Percentiles rank a stretch among this genome's conserved stretches.
These are phyloP conservation scores for Drosophila melanosoma DNA, from an alignment of 2,888 invertebrate genomes.

Conservation along the genomic window DNA sequence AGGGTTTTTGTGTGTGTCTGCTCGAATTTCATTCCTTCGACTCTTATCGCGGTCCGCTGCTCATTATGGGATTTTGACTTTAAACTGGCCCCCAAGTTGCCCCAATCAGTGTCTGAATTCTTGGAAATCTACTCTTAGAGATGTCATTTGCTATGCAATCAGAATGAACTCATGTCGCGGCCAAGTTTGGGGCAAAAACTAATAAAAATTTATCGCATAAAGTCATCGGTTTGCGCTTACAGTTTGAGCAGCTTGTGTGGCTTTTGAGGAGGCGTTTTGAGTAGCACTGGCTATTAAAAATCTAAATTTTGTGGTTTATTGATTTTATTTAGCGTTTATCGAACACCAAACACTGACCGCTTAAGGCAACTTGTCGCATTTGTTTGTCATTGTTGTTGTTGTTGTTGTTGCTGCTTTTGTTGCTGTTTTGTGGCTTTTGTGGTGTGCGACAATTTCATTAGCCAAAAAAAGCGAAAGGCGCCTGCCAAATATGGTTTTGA, in stretches of 20 bases:
- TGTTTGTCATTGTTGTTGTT: slow-evolving; percentile 21
- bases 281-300: slow-evolving; percentile 41
- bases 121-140: slow-evolving; percentile 7
- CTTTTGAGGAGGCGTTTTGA: slow-evolving; percentile 44
- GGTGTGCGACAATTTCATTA: slow-evolving; percentile 75
- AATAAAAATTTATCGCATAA: background rate
- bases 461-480: slow-evolving; percentile 73
- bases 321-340: slow-evolving; percentile 41
- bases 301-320: slow-evolving; percentile 40
- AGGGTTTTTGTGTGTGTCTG: slow-evolving; percentile 25
- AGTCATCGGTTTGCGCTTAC: slow-evolving; percentile 1
- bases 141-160: slow-evolving; percentile 21
- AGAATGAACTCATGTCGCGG: slow-evolving; percentile 33
- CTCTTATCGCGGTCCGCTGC: slow-evolving; percentile 41
- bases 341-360: slow-evolving; percentile 57
- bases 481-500: slow-evolving; percentile 48
- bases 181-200: background rate
- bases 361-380: slow-evolving; percentile 59
- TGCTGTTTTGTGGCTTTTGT: slow-evolving; percentile 15
- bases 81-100: slow-evolving; percentile 12
- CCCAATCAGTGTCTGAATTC: slow-evolving; percentile 40
- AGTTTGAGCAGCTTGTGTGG: slow-evolving; percentile 28
- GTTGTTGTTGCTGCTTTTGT: slow-evolving; percentile 16
- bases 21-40: background rate
- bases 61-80: slow-evolving; percentile 50